phyloP scores from a whole-genome alignment of 2,888 invertebrate genomes.

The Luperina testacea region DNA sequence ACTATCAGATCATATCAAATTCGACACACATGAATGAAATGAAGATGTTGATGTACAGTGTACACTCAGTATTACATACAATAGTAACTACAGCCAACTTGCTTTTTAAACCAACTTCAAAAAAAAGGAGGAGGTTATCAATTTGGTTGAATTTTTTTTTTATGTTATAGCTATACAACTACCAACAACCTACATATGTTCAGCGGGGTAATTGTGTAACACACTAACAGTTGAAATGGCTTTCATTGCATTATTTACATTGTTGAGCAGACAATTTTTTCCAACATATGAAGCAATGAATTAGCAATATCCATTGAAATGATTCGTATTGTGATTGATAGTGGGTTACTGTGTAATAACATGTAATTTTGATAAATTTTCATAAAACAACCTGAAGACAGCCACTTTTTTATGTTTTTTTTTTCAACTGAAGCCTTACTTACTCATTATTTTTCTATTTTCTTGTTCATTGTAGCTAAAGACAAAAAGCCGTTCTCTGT shows the following conservation, averaged over 20 bases:
- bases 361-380: background rate
- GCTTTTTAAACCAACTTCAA: background rate
- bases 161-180: background rate
- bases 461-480: slow-evolving; percentile 66
- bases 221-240: background rate
- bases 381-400: background rate
- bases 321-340: background rate
- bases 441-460: background rate
- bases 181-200: background rate
- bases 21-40: background rate
- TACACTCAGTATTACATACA: background rate
- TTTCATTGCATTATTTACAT: background rate
- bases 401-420: background rate
- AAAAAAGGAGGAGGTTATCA: too few species aligned
- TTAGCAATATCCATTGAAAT: background rate
- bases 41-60: background rate
- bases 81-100: background rate
- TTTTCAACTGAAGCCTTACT: background rate
- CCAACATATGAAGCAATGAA: background rate
- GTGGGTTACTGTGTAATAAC: background rate
- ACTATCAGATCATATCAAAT: background rate
- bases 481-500: slow-evolving; percentile 62
- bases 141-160: too few species aligned
- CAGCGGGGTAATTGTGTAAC: background rate
- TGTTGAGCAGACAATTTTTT: background rate